phyloP scores from a whole-genome alignment of 2,797 vertebrate genomes.

The Avahi laniger region DNA sequence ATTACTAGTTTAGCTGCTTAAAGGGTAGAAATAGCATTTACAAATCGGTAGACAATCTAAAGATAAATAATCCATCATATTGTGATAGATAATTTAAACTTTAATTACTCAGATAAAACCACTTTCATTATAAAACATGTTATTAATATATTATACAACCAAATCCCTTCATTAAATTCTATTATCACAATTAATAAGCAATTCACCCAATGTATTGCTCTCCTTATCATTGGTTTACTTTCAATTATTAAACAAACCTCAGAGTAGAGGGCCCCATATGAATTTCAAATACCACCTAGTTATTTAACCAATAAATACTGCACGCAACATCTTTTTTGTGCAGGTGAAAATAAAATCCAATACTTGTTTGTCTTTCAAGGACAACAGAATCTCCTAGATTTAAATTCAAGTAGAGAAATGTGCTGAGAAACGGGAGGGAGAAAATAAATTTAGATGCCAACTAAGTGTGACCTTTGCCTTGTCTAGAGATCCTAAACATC shows the following conservation, averaged over 20 bases:
- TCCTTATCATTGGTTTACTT: constrained; percentile 35
- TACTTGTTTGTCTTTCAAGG: constrained; percentile 48
- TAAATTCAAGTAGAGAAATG: constrained; percentile 28
- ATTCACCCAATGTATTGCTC: not conserved
- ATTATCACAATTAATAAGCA: constrained; percentile 65
- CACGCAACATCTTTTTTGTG: not conserved
- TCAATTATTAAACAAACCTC: constrained; percentile 62
- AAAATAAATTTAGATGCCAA: constrained; percentile 61
- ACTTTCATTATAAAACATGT: constrained; percentile 40
- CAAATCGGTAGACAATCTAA: constrained; percentile 42
- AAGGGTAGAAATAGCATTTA: constrained; percentile 14
- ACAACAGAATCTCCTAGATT: not conserved
- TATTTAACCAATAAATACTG: constrained; percentile 54
- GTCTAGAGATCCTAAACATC: not conserved
- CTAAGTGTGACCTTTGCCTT: not conserved
- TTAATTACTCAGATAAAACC: constrained; percentile 66
- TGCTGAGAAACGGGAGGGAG: not conserved
- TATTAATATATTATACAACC: constrained; percentile 59
- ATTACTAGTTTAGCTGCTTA: constrained; percentile 45
- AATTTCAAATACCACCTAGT: constrained; percentile 63
- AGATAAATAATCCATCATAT: constrained; percentile 64
- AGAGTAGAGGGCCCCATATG: not conserved
- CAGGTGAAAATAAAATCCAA: not conserved
- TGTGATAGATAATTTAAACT: constrained; percentile 63
- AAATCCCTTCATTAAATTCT: constrained; percentile 64